phyloP scores from a whole-genome alignment of 2,888 invertebrate species.

The Fabriciana adippe region DNA sequence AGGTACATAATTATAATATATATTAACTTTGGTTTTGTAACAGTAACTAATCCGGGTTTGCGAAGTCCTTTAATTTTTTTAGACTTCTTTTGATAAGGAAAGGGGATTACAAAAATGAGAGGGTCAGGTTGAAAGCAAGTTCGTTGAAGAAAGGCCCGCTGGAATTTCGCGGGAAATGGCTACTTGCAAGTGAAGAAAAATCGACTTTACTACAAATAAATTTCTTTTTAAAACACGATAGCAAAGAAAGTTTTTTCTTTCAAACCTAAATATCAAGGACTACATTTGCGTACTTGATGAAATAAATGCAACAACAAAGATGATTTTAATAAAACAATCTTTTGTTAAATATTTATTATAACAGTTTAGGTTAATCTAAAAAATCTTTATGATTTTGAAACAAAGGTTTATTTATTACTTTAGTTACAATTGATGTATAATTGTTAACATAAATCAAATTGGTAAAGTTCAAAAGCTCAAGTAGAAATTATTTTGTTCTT shows the following conservation, averaged over 20 bases:
- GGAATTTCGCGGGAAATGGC: conserved; percentile 39
- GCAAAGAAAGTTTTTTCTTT: background rate
- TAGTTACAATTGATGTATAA: background rate
- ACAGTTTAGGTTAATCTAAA: too few species aligned
- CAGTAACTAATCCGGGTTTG: conserved; percentile 52
- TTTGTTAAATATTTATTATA: too few species aligned
- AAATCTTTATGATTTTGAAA: too few species aligned
- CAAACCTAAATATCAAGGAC: background rate
- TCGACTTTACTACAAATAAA: conserved; percentile 24
- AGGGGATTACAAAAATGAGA: conserved; percentile 62
- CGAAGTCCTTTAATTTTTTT: conserved; percentile 60
- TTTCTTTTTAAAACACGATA: conserved; percentile 4
- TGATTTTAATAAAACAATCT: too few species aligned
- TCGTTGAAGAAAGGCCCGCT: conserved; percentile 43
- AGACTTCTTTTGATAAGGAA: conserved; percentile 61
- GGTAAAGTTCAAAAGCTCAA: conserved; percentile 8
- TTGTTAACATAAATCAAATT: conserved; percentile 12
- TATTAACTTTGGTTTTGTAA: conserved; percentile 38
- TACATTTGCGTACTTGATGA: background rate
- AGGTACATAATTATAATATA: conserved; percentile 20
- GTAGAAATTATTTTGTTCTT: conserved; percentile 20
- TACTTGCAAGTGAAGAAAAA: conserved; percentile 32
- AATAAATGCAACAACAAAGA: background rate
- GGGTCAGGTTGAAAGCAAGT: conserved; percentile 58
- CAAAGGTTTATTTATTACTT: too few species aligned